Evolutionary conservation across 2,888 invertebrate genomes (phyloP), one percentile per base, ranked within the genome.

Genomic region (Sarcophaga carnaria): DNA sequence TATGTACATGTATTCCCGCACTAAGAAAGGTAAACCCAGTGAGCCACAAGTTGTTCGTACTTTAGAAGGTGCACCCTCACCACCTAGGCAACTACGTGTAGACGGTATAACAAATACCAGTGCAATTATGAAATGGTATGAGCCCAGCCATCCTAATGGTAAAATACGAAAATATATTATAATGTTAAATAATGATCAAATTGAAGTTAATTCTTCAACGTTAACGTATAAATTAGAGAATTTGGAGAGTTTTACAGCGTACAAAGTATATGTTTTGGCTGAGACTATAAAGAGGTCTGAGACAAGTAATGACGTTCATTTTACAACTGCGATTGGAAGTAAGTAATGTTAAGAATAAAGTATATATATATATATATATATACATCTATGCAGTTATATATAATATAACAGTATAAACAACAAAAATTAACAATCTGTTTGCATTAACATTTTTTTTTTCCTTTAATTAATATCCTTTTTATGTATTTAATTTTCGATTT

Each of bases 101-200:
- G 91, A 91, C 0, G 93, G 95, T 76, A 93, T 95, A 2, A 95
- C 95, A 0, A 96, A 96, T 89, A 94, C 94, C 14, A 95, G 95
- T 3, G 94, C 95, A 59, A 92, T 92, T 14, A 90, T 96, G 4
- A 96, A 96, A 2, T 93, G 93, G 97, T 93, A 95, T 89, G 95
- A 96, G 60, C 98, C 98, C 1, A 90, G 93, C 2, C 94, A 94
- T 27, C 95, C 95, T 90, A 98, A 98, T 94, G 98, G 98, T 0
- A 94, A 95, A 25, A 94, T 97, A 77, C 90, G 91, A 10, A 82
- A 84, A 69, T 89, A 90, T 45, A 86, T 89, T 5, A 88, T 89
- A 10, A 88, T 86, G 78, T 49, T 88, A 11, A 90, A 90, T 70
- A 89, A 89, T 63, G 86, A 88, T 59, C 80, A 86, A 64, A 74